phyloP scores from a whole-genome alignment of 2,797 vertebrate species.

The Helicolenus hilgendorfi region DNA sequence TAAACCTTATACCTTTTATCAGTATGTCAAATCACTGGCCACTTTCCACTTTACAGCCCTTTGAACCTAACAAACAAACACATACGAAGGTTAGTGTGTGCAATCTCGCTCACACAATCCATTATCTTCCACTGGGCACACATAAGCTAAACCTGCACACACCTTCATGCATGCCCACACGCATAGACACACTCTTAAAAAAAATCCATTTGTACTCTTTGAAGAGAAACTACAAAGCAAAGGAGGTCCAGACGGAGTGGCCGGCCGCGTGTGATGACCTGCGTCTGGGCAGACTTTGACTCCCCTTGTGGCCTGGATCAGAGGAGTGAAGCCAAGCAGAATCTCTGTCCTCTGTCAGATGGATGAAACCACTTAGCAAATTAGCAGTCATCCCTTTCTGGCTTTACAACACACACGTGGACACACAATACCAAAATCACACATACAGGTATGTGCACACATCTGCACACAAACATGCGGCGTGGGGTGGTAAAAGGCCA shows the following conservation, averaged over 20 bases:
- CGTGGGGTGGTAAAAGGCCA: constrained; percentile 42
- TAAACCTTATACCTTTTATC: constrained; percentile 66
- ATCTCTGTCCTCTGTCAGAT: constrained; percentile 65
- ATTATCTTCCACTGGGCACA: constrained; percentile 37
- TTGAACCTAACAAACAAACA: constrained; percentile 36
- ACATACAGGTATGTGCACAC: constrained; percentile 26
- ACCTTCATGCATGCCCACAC: background rate
- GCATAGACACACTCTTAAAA: constrained; percentile 8
- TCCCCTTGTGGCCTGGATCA: constrained; percentile 64
- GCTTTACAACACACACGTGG: constrained; percentile 45
- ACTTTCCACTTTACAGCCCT: constrained; percentile 53
- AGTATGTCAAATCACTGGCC: constrained; percentile 45
- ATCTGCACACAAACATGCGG: constrained; percentile 32
- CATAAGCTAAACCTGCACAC: constrained; percentile 9
- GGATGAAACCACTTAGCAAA: constrained; percentile 79
- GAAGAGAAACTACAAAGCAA: constrained; percentile 59
- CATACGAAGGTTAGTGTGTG: constrained; percentile 26
- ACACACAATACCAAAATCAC: constrained; percentile 22
- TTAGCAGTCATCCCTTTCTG: constrained; percentile 54
- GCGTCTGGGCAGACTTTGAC: constrained; percentile 40
- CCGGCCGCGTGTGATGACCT: constrained; percentile 5
- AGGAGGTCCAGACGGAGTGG: constrained; percentile 15
- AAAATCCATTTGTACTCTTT: constrained; percentile 62
- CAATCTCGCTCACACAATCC: constrained; percentile 5
- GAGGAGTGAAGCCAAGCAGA: constrained; percentile 72